Evolutionary conservation across 2,113 vertebrate genomes (phyloP).

Genomic region (Anolis sagrei): DNA sequence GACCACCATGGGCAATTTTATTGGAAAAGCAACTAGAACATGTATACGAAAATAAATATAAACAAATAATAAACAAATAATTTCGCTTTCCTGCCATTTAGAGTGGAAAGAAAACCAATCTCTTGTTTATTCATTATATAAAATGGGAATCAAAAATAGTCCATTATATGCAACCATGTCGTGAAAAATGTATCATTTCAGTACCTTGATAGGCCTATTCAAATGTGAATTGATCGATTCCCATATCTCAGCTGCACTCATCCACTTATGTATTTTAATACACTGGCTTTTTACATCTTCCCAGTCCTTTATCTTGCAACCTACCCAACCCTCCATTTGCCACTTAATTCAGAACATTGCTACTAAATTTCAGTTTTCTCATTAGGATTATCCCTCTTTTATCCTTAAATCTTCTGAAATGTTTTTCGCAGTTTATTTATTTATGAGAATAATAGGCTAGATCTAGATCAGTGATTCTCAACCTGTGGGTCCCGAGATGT

Average conservation of each 20-base stretch:
- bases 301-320: not conserved
- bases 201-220: slow-evolving; percentile 19
- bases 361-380: not conserved
- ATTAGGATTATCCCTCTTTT: not conserved
- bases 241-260: slow-evolving; percentile 32
- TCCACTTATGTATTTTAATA: not conserved
- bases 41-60: slow-evolving; percentile 5
- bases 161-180: slow-evolving; percentile 21
- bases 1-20: not conserved
- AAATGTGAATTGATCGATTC: slow-evolving; percentile 51
- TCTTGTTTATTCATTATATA: not conserved
- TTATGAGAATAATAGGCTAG: too few relatives aligned
- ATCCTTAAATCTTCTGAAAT: not conserved
- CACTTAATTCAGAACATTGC: not conserved
- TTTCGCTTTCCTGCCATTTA: slow-evolving; percentile 56
- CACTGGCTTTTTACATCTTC: not conserved
- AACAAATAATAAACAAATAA: slow-evolving; percentile 25
- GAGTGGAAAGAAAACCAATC: slow-evolving; percentile 47
- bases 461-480: too few relatives aligned
- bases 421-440: not conserved
- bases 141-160: slow-evolving; percentile 29
- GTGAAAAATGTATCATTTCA: slow-evolving; percentile 6
- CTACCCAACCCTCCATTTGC: not conserved
- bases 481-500: too few relatives aligned
- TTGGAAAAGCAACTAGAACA: not conserved